Conservation (phyloP, 92 coral and sea anemone species). For the Anthopleura xanthogrammica region DNA sequence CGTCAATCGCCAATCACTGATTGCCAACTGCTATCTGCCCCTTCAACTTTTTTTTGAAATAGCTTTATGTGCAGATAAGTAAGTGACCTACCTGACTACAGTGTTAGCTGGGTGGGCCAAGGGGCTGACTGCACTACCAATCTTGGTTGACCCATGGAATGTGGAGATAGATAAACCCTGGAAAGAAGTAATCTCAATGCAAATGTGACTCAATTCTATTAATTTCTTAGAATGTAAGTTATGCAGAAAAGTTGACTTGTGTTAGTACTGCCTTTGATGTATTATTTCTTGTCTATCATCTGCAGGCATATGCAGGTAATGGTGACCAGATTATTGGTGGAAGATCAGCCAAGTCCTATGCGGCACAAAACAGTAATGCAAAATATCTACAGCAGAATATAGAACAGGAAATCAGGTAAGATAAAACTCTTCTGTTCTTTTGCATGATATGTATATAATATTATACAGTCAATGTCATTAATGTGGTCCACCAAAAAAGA, state of each 20-base stretch:
- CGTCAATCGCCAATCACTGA: no score
- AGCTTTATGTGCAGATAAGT: slow-evolving; percentile 65
- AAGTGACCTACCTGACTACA: slow-evolving; percentile 72
- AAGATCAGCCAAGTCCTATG: slow-evolving; percentile 83
- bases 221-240: background rate
- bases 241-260: background rate
- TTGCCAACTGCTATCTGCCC: no score
- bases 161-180: no score
- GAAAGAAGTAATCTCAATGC: no score
- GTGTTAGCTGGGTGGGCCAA: slow-evolving; percentile 71
- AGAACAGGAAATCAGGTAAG: slow-evolving; percentile 85
- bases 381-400: slow-evolving; percentile 86
- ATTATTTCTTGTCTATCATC: background rate
- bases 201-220: background rate
- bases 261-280: background rate
- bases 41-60: no score
- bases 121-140: slow-evolving; percentile 26
- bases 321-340: slow-evolving; percentile 96
- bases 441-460: no score
- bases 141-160: background rate
- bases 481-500: no score
- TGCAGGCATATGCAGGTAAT: slow-evolving; percentile 87
- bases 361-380: slow-evolving; percentile 51
- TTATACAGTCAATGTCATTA: no score
- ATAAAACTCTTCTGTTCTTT: background rate